Conservation (phyloP, 2,113 vertebrate genomes). For the Glareola pratincola region DNA sequence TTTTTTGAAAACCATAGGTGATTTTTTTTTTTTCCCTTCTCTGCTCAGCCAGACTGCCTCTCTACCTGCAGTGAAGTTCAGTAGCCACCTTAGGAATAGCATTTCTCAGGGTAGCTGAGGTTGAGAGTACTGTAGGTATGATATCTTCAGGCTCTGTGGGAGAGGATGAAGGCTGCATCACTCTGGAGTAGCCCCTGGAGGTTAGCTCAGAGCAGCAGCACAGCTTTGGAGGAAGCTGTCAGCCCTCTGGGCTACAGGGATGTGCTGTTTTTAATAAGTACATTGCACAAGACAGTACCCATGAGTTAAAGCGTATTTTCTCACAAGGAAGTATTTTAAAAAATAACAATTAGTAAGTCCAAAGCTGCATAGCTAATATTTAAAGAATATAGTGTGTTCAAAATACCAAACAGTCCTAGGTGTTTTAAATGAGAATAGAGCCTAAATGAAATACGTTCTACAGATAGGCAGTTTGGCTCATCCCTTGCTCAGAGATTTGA, state of each 20-base stretch:
- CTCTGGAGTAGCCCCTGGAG: constrained; percentile 68
- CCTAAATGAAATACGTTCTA: background rate
- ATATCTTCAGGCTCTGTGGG: background rate
- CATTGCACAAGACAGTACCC: constrained; percentile 45
- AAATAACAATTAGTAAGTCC: background rate
- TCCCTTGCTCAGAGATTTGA: background rate
- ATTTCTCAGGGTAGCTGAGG: constrained; percentile 1
- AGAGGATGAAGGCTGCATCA: constrained; percentile 43
- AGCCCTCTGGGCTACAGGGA: constrained; percentile 78
- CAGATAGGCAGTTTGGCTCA: background rate
- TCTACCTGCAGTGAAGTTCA: background rate
- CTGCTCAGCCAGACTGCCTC: background rate
- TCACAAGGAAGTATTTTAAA: background rate
- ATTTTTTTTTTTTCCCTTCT: background rate
- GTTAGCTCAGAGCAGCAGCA: constrained; percentile 64
- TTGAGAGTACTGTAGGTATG: background rate
- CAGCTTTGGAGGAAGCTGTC: constrained; percentile 72
- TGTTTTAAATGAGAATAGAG: background rate
- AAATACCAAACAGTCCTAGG: background rate
- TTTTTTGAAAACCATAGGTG: background rate
- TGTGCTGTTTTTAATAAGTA: constrained; percentile 73
- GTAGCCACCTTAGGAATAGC: constrained; percentile 30
- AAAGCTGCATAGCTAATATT: background rate
- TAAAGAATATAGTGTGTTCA: background rate
- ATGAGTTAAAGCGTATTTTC: constrained; percentile 36